A percentile compares a stretch with the other conserved stretches of the same genome.
These are phyloP conservation scores for Plecturocebus donacophilus DNA, from an alignment of 2,113 vertebrate species.

Conservation along the genomic window DNA sequence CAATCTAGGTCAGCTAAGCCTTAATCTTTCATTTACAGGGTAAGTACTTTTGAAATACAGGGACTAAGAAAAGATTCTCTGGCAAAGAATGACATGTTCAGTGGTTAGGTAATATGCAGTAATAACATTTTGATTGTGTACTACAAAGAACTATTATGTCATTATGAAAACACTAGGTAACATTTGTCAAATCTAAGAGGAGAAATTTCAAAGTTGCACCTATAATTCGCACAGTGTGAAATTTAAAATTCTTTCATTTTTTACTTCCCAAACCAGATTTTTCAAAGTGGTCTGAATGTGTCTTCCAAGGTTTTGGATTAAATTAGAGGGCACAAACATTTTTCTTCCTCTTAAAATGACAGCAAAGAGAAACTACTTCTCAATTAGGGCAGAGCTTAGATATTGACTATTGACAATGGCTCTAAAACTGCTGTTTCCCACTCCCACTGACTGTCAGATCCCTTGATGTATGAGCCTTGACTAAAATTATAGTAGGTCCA, in stretches of 20 bases:
- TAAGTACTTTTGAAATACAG: conserved; percentile 72
- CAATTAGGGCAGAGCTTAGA: background rate
- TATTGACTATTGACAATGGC: background rate
- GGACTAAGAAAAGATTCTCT: conserved; percentile 75
- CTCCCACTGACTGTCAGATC: background rate
- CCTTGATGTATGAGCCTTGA: background rate
- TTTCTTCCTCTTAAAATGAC: conserved; percentile 39
- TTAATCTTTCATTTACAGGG: conserved; percentile 71
- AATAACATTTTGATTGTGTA: conserved; percentile 75
- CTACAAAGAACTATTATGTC: conserved; percentile 70
- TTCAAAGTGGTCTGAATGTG: conserved; percentile 57
- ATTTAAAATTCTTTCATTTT: conserved; percentile 73
- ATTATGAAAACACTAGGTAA: conserved; percentile 74
- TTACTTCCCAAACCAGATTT: conserved; percentile 63
- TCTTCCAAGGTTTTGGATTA: conserved; percentile 58
- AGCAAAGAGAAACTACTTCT: conserved; percentile 44
- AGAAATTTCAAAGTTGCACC: conserved; percentile 61
- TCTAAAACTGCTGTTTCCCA: background rate
- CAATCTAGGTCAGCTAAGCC: conserved; percentile 65
- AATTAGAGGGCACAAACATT: conserved; percentile 55
- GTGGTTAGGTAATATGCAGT: conserved; percentile 60
- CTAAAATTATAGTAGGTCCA: background rate
- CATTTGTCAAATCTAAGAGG: conserved; percentile 69
- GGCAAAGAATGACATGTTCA: conserved; percentile 67
- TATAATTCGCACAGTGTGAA: conserved; percentile 74